Evolutionary conservation across 2,888 invertebrate species (phyloP).

Genomic region (Agrochola litura): DNA sequence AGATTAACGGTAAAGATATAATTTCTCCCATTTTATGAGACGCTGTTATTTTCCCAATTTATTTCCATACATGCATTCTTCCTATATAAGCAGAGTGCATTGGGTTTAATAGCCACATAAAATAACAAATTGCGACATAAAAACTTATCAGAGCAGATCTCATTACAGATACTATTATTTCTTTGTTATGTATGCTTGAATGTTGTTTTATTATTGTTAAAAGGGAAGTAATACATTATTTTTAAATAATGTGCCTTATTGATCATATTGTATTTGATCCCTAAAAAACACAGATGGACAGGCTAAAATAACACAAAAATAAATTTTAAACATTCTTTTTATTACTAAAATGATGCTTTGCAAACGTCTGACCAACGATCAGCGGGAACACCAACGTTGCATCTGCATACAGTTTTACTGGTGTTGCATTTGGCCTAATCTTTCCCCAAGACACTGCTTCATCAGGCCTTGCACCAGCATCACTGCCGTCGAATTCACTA

Average conservation of each 20-base stretch:
- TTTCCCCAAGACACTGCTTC: slow-evolving; percentile 99
- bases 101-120: not conserved
- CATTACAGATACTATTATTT: slow-evolving; percentile 38
- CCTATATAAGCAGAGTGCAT: not conserved
- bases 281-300: not conserved
- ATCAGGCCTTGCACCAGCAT: slow-evolving; percentile 99
- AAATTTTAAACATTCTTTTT: slow-evolving; percentile 86
- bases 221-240: not conserved
- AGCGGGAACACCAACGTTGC: slow-evolving; percentile 98
- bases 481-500: slow-evolving; percentile 99
- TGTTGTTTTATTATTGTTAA: slow-evolving; percentile 13
- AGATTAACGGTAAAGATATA: not conserved
- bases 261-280: too few species aligned
- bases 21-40: not conserved
- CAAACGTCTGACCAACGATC: slow-evolving; percentile 99
- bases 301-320: slow-evolving; percentile 39
- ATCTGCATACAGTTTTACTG: slow-evolving; percentile 98
- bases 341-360: slow-evolving; percentile 91
- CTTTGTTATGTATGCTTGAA: slow-evolving; percentile 28
- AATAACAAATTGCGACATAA: slow-evolving; percentile 27
- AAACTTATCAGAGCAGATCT: slow-evolving; percentile 46
- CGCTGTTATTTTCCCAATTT: not conserved
- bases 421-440: slow-evolving; percentile 96
- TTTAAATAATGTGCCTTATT: not conserved
- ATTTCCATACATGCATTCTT: not conserved